Evolutionary conservation across 2,888 invertebrate species (phyloP), one percentile per base, ranked within the genome.

Genomic region (Acrobasis repandana): DNA sequence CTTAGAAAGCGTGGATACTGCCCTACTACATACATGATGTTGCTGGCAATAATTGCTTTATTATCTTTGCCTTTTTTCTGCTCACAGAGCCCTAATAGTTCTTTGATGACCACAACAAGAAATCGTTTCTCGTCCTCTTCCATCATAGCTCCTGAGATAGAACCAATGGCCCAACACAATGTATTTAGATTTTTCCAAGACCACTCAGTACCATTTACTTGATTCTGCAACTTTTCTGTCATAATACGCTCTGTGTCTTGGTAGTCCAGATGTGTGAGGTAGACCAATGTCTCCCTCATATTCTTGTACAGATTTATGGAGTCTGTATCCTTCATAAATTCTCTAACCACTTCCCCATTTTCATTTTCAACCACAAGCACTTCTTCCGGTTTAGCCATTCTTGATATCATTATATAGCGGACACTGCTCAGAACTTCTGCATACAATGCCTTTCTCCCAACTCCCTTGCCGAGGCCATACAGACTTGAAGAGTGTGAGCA

Each of bases 21-120:
- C 3, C 99, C 99, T 60, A 99, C 99, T 63, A 99, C 99, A 90
- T 99, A 99, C 99, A 99, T 99, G 67, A 99, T 99, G 91, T 99
- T 99, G 68, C 99, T 99, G 15, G 99, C 99, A 79, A 99, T 99
- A 71, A 99, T 99, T 63, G 99, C 99, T 91, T 99, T 99, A 91
- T 99, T 99, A 92, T 99, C 99, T 93, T 99, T 99, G 58, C 98
- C 95, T 74, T 99, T 96, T 86, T 99, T 99, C 88, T 99, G 99
- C 84, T 99, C 98, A 89, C 99, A 99, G 58, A 99, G 92, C 0
- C 99, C 99, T 66, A 99, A 93, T 63, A 99, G 93, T 90, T 99
- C 99, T 91, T 98, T 98, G 68, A 99, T 99, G 56, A 99, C 99
- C 60, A 98, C 98, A 61, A 99, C 99, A 74, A 99, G 93, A 91